Evolutionary conservation across 2,797 vertebrate genomes (phyloP).

Genomic region (Strix occidentalis): DNA sequence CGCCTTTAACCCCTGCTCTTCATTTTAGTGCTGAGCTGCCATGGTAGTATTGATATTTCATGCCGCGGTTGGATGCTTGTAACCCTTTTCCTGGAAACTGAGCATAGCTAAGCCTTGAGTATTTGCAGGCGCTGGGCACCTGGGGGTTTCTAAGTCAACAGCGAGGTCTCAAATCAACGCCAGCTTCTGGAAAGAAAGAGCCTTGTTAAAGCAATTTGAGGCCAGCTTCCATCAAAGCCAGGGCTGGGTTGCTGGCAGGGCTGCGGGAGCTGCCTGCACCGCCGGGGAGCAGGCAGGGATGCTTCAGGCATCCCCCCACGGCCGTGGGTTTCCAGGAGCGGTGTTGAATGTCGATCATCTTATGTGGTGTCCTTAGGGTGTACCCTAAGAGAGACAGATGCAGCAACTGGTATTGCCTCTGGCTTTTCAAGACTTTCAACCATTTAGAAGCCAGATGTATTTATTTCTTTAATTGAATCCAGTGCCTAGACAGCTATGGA

Average conservation of each 20-base stretch:
- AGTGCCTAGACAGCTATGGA: conserved; percentile 49
- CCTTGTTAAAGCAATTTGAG: neutral
- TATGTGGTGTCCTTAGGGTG: neutral
- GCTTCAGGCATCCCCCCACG: neutral
- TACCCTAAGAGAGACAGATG: neutral
- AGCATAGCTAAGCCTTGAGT: neutral
- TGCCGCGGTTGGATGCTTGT: neutral
- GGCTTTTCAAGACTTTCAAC: neutral
- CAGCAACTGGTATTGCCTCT: neutral
- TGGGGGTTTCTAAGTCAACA: neutral
- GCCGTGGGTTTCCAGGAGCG: neutral
- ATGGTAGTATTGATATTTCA: neutral
- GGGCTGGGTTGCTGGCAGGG: neutral
- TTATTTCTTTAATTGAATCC: conserved; percentile 60
- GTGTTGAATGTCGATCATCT: neutral
- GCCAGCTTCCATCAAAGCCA: neutral
- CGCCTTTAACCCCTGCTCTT: neutral
- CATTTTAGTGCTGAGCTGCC: neutral
- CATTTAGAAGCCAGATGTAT: conserved; percentile 44
- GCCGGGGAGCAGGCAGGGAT: neutral
- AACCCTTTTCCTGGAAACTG: neutral
- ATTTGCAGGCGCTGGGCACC: neutral
- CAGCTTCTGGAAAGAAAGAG: conserved; percentile 25
- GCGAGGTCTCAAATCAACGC: neutral
- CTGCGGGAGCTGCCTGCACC: neutral